These are phyloP conservation scores for Grallaria varia DNA, from an alignment of 2,113 vertebrate genomes.

Conservation along the genomic window DNA sequence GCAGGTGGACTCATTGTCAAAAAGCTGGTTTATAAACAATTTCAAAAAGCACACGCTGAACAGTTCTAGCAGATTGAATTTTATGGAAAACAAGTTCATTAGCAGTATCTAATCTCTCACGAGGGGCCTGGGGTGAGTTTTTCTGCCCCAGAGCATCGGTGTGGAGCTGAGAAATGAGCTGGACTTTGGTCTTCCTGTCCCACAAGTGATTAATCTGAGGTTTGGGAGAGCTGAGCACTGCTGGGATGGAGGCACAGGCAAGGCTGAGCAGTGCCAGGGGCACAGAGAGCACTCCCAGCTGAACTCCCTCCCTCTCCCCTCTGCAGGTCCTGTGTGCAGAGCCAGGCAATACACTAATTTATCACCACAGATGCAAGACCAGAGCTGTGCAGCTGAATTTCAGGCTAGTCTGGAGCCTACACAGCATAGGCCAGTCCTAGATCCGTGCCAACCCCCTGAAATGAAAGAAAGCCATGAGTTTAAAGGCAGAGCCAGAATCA, in stretches of 20 bases:
- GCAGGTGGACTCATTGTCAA: neutral
- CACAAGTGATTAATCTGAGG: neutral
- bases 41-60: neutral
- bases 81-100: neutral
- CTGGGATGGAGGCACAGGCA: neutral
- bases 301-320: neutral
- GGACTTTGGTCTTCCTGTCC: neutral
- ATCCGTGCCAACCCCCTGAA: neutral
- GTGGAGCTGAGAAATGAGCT: neutral
- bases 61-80: neutral
- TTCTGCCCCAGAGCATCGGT: neutral
- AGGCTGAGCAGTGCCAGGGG: neutral
- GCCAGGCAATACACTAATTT: neutral
- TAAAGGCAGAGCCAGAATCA: neutral
- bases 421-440: neutral
- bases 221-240: neutral
- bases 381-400: neutral
- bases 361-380: neutral
- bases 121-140: neutral
- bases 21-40: neutral
- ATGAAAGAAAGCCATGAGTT: neutral
- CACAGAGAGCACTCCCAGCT: neutral
- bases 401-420: neutral
- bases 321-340: neutral
- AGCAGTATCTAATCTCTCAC: neutral